phyloP scores from a whole-genome alignment of 2,113 vertebrate species.

The Ictidomys tridecemlineatus region DNA sequence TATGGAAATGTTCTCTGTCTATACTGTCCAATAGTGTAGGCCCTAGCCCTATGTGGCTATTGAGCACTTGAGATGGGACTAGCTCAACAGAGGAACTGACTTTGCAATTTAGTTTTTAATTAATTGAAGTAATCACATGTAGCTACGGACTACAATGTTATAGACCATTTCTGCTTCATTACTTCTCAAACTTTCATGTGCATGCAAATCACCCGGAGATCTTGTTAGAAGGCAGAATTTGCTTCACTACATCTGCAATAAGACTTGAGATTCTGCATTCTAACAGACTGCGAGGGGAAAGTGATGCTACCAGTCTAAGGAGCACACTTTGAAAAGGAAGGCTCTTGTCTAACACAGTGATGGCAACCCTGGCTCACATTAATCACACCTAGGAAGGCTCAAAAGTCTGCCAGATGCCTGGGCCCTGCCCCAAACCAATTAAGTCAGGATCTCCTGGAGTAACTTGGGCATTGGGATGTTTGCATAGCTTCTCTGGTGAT shows the following conservation, averaged over 20 bases:
- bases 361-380: not conserved
- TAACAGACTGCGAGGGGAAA: not conserved
- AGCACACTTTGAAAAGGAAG: not conserved
- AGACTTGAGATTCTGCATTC: not conserved
- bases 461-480: not conserved
- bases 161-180: not conserved
- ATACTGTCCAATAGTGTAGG: not conserved
- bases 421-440: not conserved
- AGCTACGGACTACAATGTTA: not conserved
- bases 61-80: not conserved
- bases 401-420: not conserved
- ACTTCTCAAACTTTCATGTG: not conserved
- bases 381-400: not conserved
- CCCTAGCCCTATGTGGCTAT: not conserved
- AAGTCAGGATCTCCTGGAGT: not conserved
- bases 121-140: not conserved
- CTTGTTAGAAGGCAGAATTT: not conserved
- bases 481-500: not conserved
- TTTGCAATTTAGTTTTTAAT: not conserved
- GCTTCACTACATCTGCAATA: not conserved
- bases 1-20: not conserved
- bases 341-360: not conserved
- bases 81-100: not conserved
- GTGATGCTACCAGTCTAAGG: rapidly evolving
- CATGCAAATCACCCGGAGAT: not conserved